Base-by-base conservation (phyloP, 2,797 vertebrate genomes). In the Miichthys miiuy region DNA sequence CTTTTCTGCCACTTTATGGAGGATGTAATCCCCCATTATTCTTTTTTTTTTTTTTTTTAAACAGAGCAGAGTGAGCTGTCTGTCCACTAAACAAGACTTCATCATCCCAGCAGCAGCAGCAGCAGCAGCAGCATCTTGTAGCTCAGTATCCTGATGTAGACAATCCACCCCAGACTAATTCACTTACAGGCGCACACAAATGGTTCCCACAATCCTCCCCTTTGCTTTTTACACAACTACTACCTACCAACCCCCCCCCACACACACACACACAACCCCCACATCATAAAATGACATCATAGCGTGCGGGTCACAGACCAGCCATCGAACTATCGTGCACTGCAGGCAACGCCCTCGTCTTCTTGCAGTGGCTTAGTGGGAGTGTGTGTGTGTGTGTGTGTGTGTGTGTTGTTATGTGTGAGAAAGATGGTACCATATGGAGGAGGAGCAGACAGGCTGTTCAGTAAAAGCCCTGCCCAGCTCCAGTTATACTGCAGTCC, bases 401-500 rank as follows among this genome's bases (percentile, higher is more conserved):
- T 71, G 68, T 68, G 66, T 71, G 61, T 62, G 67, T 66, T 34
- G 41, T 77, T 80, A 51, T 82, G 78, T 80, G 82, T 68, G 82
- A 46, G 23, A 72, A 85, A 73, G 75, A 82, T 82, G 79, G 79
- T 68, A 84, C 77, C 84, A 90, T 89, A 89, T 88, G 87, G 85
- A 89, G 75, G 82, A 86, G 86, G 81, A 89, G 86, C 81, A 86
- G 82, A 85, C 83, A 51, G 84, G 73, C 89, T 87, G 89, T 75
- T 84, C 79, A 86, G 72, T 55, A 51, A 80, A 38, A 84, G 83
- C 85, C 83, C 86, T 77, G 84, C 85, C 79, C 85, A 87, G 88
- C 86, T 85, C 82, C 87, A 64, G 69, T 82, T 82, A 55, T 88
- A 79, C 89, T 90, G 90, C 91, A 91, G 87, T 91, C 83, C 68